phyloP scores from a whole-genome alignment of 2,797 vertebrate genomes.

The Nyctalus aviator region DNA sequence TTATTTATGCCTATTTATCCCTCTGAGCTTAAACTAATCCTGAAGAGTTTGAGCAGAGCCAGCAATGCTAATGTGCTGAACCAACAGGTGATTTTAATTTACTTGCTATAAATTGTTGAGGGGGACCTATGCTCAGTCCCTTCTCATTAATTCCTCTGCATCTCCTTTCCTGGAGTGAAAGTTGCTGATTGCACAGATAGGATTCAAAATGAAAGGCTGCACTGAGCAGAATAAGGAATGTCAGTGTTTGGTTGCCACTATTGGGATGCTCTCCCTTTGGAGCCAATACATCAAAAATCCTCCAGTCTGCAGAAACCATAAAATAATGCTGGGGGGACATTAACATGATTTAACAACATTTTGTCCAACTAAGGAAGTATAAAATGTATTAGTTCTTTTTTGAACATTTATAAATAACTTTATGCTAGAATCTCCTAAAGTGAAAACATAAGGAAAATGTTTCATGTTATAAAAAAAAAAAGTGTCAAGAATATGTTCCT shows the following conservation, averaged over 20 bases:
- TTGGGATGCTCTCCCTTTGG: background rate
- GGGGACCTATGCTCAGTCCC: background rate
- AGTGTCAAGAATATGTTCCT: background rate
- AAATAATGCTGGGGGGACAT: background rate
- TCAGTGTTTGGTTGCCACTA: conserved; percentile 2
- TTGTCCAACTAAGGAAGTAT: conserved; percentile 12
- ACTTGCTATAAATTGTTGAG: conserved; percentile 62
- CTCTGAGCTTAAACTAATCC: conserved; percentile 58
- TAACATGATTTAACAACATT: conserved; percentile 27
- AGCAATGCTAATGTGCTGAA: background rate
- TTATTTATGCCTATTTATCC: conserved; percentile 65
- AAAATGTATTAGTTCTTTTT: background rate
- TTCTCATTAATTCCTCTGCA: conserved; percentile 58
- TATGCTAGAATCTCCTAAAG: conserved; percentile 18
- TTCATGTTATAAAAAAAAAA: background rate
- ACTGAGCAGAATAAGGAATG: conserved; percentile 11
- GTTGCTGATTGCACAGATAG: conserved; percentile 29
- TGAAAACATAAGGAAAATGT: conserved; percentile 29
- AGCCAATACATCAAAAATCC: conserved; percentile 2
- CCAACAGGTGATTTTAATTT: conserved; percentile 73
- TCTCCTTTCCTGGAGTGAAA: conserved; percentile 31
- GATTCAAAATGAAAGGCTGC: conserved; percentile 26
- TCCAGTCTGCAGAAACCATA: conserved; percentile 10
- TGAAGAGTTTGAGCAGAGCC: conserved; percentile 48
- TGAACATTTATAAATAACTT: conserved; percentile 38